A percentile compares a stretch with the other conserved stretches of the same genome.
Evolutionary conservation across 2,797 vertebrate genomes (phyloP).

Genomic region (Sebastes glaucus): DNA sequence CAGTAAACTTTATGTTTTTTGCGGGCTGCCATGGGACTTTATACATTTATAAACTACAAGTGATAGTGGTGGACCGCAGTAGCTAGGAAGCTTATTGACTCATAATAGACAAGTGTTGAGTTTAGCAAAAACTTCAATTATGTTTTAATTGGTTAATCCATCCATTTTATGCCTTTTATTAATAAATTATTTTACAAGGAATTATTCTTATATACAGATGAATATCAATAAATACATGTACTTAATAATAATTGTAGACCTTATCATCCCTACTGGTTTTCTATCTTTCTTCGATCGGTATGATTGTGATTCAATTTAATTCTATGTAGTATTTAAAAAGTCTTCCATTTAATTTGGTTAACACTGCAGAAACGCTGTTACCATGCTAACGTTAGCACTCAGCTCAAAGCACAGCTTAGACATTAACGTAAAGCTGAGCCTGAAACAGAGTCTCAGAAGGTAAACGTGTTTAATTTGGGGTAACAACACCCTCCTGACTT

Average conservation of each 20-base stretch:
- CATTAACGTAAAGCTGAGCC: neutral
- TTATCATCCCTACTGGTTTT: neutral
- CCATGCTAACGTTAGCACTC: neutral
- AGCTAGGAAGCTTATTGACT: neutral
- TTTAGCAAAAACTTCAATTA: neutral
- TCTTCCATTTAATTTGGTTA: neutral
- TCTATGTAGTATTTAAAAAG: neutral
- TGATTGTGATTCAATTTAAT: neutral
- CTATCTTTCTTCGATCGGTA: neutral
- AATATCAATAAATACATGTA: neutral
- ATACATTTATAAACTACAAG: neutral
- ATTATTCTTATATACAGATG: neutral
- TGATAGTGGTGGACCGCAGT: neutral
- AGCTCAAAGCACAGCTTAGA: neutral
- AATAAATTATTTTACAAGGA: too few species aligned
- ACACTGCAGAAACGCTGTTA: neutral
- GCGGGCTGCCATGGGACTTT: neutral
- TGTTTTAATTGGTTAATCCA: neutral
- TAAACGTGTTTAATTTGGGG: neutral
- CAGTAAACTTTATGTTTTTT: neutral
- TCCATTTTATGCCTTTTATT: neutral
- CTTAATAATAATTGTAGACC: neutral
- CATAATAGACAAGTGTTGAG: neutral
- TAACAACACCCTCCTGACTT: neutral
- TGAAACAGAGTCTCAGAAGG: neutral